These are phyloP conservation scores for Hepsetus odoe DNA, from an alignment of 2,113 vertebrate species.

Conservation along the genomic window DNA sequence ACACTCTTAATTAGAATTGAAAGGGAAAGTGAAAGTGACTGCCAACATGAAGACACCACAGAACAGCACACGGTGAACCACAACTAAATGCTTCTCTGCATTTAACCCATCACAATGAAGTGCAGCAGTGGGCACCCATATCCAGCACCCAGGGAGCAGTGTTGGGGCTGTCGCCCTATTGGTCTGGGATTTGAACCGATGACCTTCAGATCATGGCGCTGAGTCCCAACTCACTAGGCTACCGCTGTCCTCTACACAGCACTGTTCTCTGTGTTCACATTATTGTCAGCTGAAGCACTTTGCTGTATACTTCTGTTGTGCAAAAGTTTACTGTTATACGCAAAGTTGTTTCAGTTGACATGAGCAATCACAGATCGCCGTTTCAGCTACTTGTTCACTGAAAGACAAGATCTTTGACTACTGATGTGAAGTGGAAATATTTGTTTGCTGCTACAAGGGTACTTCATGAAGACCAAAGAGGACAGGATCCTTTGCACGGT, in stretches of 20 bases:
- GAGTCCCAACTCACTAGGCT: no score
- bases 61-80: no score
- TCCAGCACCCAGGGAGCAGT: no score
- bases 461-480: conserved; percentile 47
- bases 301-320: conserved; percentile 31
- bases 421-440: conserved; percentile 16
- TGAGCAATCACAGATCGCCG: conserved; percentile 17
- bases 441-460: conserved; percentile 53
- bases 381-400: conserved; percentile 27
- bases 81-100: no score
- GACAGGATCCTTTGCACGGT: conserved; percentile 53
- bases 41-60: no score
- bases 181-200: no score
- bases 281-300: background rate
- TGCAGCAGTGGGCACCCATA: no score
- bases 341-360: background rate
- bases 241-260: background rate
- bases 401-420: background rate
- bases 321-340: conserved; percentile 1
- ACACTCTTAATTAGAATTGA: no score
- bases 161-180: no score
- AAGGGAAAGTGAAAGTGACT: no score
- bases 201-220: no score
- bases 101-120: no score
- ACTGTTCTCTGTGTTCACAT: conserved; percentile 22